Percentiles rank a stretch among this genome's conserved stretches.
These are phyloP conservation scores for Oophaga sylvatica DNA, from an alignment of 2,797 vertebrate genomes.

Conservation along the genomic window DNA sequence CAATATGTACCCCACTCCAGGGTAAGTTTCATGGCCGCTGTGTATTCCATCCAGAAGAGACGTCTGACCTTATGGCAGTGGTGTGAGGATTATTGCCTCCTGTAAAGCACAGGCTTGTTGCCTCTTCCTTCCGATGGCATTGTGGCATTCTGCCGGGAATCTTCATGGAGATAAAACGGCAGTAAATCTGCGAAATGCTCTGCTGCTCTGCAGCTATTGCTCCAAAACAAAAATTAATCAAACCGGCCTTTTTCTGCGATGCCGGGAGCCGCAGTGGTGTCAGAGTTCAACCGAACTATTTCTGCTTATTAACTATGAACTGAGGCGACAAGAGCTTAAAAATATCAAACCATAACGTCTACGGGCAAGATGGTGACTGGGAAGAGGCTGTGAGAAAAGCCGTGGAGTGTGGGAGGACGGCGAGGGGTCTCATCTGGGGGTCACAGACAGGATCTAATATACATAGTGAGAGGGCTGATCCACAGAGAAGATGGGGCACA, in stretches of 20 bases:
- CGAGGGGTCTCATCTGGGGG: neutral
- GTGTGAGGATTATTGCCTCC: slow-evolving; percentile 30
- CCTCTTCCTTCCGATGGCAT: slow-evolving; percentile 33
- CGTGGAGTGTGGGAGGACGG: neutral
- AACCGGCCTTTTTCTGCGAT: slow-evolving; percentile 47
- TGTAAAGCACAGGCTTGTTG: slow-evolving; percentile 5
- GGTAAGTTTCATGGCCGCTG: slow-evolving; percentile 15
- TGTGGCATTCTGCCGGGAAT: slow-evolving; percentile 45
- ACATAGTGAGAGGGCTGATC: neutral
- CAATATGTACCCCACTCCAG: slow-evolving; percentile 35
- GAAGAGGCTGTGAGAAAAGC: neutral
- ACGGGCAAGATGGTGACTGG: neutral
- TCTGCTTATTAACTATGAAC: slow-evolving; percentile 56
- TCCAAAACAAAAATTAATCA: slow-evolving; percentile 59
- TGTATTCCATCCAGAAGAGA: slow-evolving; percentile 13
- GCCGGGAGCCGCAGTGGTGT: slow-evolving; percentile 36
- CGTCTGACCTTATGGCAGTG: slow-evolving; percentile 1
- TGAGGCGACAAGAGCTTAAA: slow-evolving; percentile 43
- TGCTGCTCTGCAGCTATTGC: slow-evolving; percentile 54
- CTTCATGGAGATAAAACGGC: slow-evolving; percentile 42
- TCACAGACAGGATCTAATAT: neutral
- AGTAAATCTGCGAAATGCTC: slow-evolving; percentile 56
- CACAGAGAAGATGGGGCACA: neutral
- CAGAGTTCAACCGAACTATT: slow-evolving; percentile 48
- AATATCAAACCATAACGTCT: slow-evolving; percentile 41